phyloP scores from a whole-genome alignment of 1,140 invertebrate genomes.

The Stratiolaelaps scimitus region DNA sequence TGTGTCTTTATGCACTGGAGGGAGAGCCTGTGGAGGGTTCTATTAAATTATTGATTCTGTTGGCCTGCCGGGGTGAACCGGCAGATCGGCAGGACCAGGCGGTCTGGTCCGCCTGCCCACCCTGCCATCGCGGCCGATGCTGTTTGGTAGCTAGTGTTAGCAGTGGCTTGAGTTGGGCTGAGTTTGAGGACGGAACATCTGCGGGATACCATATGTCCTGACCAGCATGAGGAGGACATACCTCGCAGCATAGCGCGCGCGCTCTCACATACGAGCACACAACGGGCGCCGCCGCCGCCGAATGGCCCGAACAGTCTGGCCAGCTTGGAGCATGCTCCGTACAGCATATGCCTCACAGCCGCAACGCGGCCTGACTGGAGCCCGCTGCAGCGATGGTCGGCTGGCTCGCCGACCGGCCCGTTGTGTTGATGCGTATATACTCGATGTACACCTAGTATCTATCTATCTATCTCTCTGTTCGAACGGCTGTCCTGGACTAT shows the following conservation, averaged over 20 bases:
- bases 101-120: no score
- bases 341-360: constrained; percentile 10
- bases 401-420: no score
- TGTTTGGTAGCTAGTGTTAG: no score
- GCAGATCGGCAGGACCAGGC: no score
- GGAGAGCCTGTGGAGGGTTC: background rate
- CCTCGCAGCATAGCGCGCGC: background rate
- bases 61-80: background rate
- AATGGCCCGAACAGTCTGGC: background rate
- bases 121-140: no score
- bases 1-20: no score
- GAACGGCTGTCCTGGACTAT: no score
- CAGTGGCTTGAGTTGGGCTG: background rate
- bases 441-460: no score
- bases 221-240: constrained; percentile 14
- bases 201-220: constrained; percentile 27
- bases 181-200: constrained; percentile 12
- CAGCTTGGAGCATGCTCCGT: background rate
- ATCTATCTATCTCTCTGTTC: no score
- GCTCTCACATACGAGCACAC: background rate
- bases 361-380: no score
- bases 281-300: background rate
- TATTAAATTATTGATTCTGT: constrained; percentile 29
- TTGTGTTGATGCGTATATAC: no score
- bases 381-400: no score